Conservation (phyloP, 2,888 invertebrate species). For the Oasisia sp. region DNA sequence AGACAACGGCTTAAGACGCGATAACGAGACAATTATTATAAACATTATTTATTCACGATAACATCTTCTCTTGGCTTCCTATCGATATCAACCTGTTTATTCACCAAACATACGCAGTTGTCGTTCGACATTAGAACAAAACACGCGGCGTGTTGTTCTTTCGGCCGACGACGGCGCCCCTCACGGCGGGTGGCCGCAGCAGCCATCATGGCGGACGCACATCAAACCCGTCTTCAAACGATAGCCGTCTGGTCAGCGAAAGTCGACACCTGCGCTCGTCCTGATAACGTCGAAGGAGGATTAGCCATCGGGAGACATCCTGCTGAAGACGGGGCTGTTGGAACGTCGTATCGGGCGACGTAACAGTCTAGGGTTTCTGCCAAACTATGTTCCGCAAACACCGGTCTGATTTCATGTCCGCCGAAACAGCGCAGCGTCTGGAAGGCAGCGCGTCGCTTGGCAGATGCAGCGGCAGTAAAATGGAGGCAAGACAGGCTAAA, state of each 20-base stretch:
- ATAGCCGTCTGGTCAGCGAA: not conserved
- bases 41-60: too few species aligned
- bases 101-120: not conserved
- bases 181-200: not conserved
- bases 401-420: not conserved
- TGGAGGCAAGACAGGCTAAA: not conserved
- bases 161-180: not conserved
- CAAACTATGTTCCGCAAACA: not conserved
- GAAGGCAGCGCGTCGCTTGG: not conserved
- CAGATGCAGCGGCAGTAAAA: not conserved
- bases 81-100: not conserved
- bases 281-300: not conserved
- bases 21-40: not conserved
- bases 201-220: not conserved
- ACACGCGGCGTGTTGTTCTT: not conserved
- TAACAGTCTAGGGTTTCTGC: not conserved
- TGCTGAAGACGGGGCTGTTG: not conserved
- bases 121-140: not conserved
- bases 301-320: slow-evolving; percentile 6
- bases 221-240: slow-evolving; percentile 9
- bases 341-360: not conserved
- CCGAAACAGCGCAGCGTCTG: not conserved
- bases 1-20: not conserved
- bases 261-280: not conserved
- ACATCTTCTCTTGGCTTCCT: not conserved